Evolutionary conservation across 1,140 invertebrate species (phyloP).

Genomic region (Manduca sexta): DNA sequence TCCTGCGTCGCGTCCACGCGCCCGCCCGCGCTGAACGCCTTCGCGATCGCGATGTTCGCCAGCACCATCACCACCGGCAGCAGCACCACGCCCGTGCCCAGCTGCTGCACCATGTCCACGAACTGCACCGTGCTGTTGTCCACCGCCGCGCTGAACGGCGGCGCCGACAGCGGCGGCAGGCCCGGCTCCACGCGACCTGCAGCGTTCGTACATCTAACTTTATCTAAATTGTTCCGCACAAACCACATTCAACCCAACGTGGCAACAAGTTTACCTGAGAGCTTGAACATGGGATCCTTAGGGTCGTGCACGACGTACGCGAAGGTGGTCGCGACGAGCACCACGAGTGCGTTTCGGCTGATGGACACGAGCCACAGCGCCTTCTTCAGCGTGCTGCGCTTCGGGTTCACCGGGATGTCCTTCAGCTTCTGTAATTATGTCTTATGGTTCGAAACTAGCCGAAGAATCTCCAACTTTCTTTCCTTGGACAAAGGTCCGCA

Average conservation of each 20-base stretch:
- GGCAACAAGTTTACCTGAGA: conserved; percentile 33
- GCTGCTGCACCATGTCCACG: conserved; percentile 76
- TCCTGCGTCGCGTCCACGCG: conserved; percentile 82
- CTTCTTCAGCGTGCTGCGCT: conserved; percentile 40
- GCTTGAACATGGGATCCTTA: conserved; percentile 35
- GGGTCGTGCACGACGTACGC: conserved; percentile 70
- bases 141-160: conserved; percentile 77
- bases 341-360: conserved; percentile 84
- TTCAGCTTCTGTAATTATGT: conserved; percentile 78
- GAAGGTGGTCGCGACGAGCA: conserved; percentile 75
- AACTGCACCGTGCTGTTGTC: conserved; percentile 78
- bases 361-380: conserved; percentile 83
- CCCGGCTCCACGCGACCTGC: conserved; percentile 79
- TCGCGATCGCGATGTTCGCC: conserved; percentile 91
- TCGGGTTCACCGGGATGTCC: conserved; percentile 70
- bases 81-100: conserved; percentile 82
- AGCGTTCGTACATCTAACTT: too few relatives aligned
- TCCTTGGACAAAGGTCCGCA: too few relatives aligned
- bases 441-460: too few relatives aligned
- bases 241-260: not conserved
- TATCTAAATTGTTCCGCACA: too few relatives aligned
- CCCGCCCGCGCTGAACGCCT: conserved; percentile 81
- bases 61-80: conserved; percentile 87
- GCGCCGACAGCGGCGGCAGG: conserved; percentile 76
- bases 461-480: too few relatives aligned